Evolutionary conservation across 2,113 vertebrate species (phyloP).

Genomic region (Coturnix japonica): DNA sequence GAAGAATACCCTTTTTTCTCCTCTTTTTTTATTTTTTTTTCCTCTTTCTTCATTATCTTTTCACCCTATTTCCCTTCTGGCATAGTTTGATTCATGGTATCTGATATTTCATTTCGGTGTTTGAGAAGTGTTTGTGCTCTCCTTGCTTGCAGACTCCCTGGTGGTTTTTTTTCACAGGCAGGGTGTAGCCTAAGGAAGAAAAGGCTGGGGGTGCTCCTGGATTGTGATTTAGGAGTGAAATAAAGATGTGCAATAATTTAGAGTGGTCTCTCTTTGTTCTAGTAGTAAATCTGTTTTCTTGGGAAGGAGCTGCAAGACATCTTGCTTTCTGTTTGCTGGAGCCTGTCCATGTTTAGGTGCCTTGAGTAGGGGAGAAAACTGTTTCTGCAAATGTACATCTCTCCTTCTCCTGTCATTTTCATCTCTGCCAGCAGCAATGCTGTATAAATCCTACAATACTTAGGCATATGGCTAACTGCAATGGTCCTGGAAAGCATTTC

Average conservation of each 20-base stretch:
- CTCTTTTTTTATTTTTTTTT: too few relatives aligned
- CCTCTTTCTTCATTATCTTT: not conserved
- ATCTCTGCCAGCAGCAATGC: not conserved
- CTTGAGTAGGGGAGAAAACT: not conserved
- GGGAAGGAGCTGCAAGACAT: not conserved
- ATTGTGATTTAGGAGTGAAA: conserved; percentile 28
- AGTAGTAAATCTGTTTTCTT: not conserved
- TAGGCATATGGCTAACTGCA: not conserved
- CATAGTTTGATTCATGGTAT: not conserved
- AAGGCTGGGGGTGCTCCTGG: not conserved
- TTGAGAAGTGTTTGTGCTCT: not conserved
- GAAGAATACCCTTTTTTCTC: not conserved
- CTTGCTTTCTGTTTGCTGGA: not conserved
- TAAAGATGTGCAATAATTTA: conserved; percentile 6
- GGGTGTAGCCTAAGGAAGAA: not conserved
- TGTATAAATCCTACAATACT: not conserved
- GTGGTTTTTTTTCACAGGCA: not conserved
- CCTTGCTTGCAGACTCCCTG: not conserved
- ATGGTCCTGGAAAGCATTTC: not conserved
- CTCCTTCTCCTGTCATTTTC: not conserved
- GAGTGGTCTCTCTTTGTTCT: not conserved
- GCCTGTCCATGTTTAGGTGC: not conserved
- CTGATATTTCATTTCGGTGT: not conserved
- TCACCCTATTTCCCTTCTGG: rapidly evolving
- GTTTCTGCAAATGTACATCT: not conserved